Base-by-base conservation (phyloP, 2,113 vertebrate species). In the Oxyruncus cristatus region DNA sequence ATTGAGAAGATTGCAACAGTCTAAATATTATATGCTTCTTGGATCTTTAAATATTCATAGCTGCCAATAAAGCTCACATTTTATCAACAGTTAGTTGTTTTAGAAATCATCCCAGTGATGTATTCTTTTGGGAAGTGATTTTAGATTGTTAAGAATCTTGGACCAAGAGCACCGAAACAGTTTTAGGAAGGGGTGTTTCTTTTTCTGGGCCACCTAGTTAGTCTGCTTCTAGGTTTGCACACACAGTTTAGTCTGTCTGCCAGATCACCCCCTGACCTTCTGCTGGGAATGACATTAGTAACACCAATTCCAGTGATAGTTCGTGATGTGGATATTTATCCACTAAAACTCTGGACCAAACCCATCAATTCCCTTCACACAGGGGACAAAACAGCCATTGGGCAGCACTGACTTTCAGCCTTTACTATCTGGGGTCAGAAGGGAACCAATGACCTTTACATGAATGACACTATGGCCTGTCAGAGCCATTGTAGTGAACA, bases 321-420 rank as follows among this genome's bases (percentile, higher is more conserved):
- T 47, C 84, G 65, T 93, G 72, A 28, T 63, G 83, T 47, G 76
- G 72, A 35, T 77, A 81, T 93, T 93, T 89, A 89, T 82, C 76
- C 86, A 67, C 89, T 81, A 73, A 33, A 76, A 44, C 83, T 93
- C 33, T 74, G 66, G 39, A 87, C 61, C 70, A 81, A 91, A 44
- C 56, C 73, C 73, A 89, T 93, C 86, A 87, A 33, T 78, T 91
- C 76, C 16, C 7, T 92, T 92, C 47, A 23, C 19, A 6, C 33
- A 85, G 80, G 56, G 86, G 56, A 59, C 52, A 24, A 92, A 91
- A 71, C 14, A 88, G 93, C 61, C 49, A 5, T 32, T 84, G 94
- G 72, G 91, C 89, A 93, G 72, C 55, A 50, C 33, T 87, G 88
- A 77, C 91, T 63, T 83, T 50, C 83, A 92, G 68, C 93, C 88